Percentiles rank a stretch among this genome's conserved stretches.
Evolutionary conservation across 2,888 invertebrate genomes (phyloP).

Genomic region (Bellardia bayeri): DNA sequence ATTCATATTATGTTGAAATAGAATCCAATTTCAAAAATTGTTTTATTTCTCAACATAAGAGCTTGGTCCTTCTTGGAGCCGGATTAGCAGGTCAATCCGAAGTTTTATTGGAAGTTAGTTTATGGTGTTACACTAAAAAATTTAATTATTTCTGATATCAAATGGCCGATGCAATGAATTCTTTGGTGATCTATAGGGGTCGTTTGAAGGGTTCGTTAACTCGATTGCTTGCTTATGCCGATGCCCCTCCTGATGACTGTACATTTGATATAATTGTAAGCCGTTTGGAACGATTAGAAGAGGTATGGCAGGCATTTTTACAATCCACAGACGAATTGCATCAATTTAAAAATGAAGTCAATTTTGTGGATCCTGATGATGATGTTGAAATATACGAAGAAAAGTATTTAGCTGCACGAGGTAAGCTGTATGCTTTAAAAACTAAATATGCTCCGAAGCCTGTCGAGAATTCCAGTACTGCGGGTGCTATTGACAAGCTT

Average conservation of each 20-base stretch:
- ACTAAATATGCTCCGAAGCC: background rate
- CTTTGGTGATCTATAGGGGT: constrained; percentile 7
- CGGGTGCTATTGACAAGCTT: constrained; percentile 15
- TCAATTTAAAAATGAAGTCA: background rate
- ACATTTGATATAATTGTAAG: constrained; percentile 29
- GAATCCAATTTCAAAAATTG: too few species aligned
- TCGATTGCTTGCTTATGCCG: constrained; percentile 12
- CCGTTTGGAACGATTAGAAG: constrained; percentile 47
- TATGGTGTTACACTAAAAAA: background rate
- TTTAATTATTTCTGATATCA: background rate
- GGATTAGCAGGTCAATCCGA: background rate
- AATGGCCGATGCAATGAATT: constrained; percentile 2
- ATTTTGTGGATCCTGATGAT: constrained; percentile 28
- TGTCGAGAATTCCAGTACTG: background rate
- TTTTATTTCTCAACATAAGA: constrained; percentile 10
- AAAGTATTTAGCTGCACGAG: constrained; percentile 38
- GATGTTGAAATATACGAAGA: constrained; percentile 53
- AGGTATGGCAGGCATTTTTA: constrained; percentile 42
- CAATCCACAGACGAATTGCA: constrained; percentile 17
- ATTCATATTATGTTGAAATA: too few species aligned
- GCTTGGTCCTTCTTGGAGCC: constrained; percentile 6
- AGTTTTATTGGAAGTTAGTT: background rate
- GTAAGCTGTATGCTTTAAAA: constrained; percentile 25
- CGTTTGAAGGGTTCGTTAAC: constrained; percentile 52
- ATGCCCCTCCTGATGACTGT: constrained; percentile 33